A percentile compares a stretch with the other conserved stretches of the same genome.
Evolutionary conservation across 1,140 invertebrate genomes (phyloP).

Genomic region (Musca domestica): DNA sequence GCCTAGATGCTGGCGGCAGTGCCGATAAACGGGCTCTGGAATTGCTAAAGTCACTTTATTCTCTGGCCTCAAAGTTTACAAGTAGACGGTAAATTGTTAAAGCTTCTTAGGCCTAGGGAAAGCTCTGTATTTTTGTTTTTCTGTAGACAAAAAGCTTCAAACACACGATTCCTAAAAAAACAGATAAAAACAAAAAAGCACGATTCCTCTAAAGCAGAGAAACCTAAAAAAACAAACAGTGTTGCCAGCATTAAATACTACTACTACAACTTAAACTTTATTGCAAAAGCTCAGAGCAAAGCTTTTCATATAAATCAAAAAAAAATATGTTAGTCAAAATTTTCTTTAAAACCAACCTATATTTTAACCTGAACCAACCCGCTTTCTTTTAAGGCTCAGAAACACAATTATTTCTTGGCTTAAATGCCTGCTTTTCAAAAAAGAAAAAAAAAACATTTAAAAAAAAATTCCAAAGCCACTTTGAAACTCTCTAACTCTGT

Average conservation of each 20-base stretch:
- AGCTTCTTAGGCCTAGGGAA: background rate
- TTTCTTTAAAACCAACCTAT: background rate
- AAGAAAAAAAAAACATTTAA: too few relatives aligned
- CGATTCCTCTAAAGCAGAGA: conserved; percentile 1
- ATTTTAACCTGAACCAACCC: too few relatives aligned
- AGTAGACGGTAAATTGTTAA: conserved; percentile 44
- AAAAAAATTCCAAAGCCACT: too few relatives aligned
- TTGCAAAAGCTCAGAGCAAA: background rate
- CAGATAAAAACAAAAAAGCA: background rate
- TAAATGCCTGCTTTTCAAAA: too few relatives aligned
- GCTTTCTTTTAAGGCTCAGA: too few relatives aligned
- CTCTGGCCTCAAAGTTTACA: conserved; percentile 71
- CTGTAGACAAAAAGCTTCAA: too few relatives aligned
- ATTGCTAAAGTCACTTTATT: conserved; percentile 76
- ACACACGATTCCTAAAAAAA: background rate
- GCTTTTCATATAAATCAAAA: background rate
- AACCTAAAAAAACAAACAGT: conserved; percentile 14
- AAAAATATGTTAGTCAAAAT: conserved; percentile 14
- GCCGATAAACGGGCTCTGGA: conserved; percentile 76
- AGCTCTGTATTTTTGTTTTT: too few relatives aligned
- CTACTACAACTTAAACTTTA: background rate
- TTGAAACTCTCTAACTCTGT: too few relatives aligned
- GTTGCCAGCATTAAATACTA: background rate
- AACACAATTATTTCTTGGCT: too few relatives aligned
- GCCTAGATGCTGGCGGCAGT: conserved; percentile 16